Evolutionary conservation across 2,113 vertebrate species (phyloP).

Genomic region (Anthoscopus minutus): DNA sequence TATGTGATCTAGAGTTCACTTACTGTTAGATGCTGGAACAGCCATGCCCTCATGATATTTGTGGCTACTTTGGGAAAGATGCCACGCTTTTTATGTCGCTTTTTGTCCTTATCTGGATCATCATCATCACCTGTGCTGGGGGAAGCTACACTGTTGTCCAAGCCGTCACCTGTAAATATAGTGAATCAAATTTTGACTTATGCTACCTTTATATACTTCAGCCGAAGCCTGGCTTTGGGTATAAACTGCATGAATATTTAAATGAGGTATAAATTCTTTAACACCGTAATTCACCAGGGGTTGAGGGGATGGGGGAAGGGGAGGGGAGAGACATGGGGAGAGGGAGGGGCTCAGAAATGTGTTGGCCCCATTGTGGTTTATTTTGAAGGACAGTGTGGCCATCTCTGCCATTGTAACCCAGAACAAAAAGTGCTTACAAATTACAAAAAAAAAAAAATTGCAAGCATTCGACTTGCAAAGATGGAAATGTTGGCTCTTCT

Average conservation of each 20-base stretch:
- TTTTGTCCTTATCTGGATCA: conserved; percentile 99
- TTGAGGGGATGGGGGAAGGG: not conserved
- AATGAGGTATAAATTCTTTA: conserved; percentile 69
- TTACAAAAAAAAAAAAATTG: not conserved
- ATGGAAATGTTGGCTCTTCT: not conserved
- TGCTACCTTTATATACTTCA: conserved; percentile 77
- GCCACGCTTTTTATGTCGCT: conserved; percentile 99
- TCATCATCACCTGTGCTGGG: conserved; percentile 99
- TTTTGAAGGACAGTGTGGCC: conserved; percentile 5
- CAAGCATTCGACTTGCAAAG: not conserved
- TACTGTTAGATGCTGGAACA: conserved; percentile 99
- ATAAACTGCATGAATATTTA: conserved; percentile 74
- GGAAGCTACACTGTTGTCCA: conserved; percentile 99
- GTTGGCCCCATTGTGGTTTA: conserved; percentile 23
- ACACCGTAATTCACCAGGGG: conserved; percentile 49
- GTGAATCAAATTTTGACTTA: conserved; percentile 82
- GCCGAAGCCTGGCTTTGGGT: conserved; percentile 75
- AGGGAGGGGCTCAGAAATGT: conserved; percentile 33
- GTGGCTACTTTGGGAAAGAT: conserved; percentile 99
- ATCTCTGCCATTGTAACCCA: not conserved
- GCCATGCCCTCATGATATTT: conserved; percentile 99
- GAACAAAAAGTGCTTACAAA: not conserved
- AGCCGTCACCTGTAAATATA: conserved; percentile 95
- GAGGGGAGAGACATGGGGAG: conserved; percentile 5
- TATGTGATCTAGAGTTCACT: conserved; percentile 80